Evolutionary conservation across 2,888 invertebrate genomes (phyloP).

Genomic region (Tetramorium bicarinatum): DNA sequence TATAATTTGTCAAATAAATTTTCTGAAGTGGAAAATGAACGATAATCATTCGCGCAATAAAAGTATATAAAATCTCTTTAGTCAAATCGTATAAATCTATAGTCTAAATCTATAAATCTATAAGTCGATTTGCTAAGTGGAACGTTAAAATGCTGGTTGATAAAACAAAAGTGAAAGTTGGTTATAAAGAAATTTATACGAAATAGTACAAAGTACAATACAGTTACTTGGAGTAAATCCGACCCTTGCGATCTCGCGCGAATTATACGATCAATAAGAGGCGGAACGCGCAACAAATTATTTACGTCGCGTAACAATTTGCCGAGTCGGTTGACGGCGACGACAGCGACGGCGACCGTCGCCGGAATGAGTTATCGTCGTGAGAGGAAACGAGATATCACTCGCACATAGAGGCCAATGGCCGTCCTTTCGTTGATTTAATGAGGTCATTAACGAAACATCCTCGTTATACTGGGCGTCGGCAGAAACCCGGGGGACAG

Average conservation of each 20-base stretch:
- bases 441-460: constrained; percentile 58
- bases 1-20: background rate
- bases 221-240: background rate
- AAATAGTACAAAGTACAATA: too few species aligned
- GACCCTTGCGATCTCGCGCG: background rate
- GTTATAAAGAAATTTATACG: background rate
- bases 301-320: constrained; percentile 38
- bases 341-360: constrained; percentile 22
- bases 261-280: constrained; percentile 20
- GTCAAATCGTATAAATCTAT: background rate
- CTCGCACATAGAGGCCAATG: constrained; percentile 8
- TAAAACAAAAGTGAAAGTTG: background rate
- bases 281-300: constrained; percentile 39
- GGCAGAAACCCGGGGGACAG: constrained; percentile 32
- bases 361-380: constrained; percentile 48
- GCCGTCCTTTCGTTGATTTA: constrained; percentile 58
- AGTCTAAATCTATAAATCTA: background rate
- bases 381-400: constrained; percentile 49
- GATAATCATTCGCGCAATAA: background rate
- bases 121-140: background rate
- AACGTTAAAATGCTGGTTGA: background rate
- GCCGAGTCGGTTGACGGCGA: constrained; percentile 18
- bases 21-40: background rate
- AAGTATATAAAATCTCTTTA: background rate
- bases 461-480: constrained; percentile 36